Evolutionary conservation across 2,888 invertebrate genomes (phyloP).

Genomic region (Adela reaumurella): DNA sequence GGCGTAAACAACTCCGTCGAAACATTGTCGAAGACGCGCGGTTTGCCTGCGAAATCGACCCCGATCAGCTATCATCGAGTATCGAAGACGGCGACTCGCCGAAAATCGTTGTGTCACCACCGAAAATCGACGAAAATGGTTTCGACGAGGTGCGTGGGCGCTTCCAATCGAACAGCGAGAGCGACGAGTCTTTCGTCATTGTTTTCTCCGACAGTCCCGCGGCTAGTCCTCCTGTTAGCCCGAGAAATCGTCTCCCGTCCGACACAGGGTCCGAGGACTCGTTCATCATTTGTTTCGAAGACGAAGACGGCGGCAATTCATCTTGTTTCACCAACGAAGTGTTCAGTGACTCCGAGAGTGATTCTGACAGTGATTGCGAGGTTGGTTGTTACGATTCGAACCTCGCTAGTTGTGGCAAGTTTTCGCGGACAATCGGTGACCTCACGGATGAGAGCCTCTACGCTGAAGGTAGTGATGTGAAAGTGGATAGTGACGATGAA

Average conservation of each 20-base stretch:
- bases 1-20: conserved; percentile 19
- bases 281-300: conserved; percentile 50
- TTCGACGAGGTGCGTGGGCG: conserved; percentile 40
- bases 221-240: conserved; percentile 7
- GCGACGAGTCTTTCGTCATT: conserved; percentile 46
- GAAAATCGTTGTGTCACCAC: neutral
- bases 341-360: conserved; percentile 24
- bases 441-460: conserved; percentile 32
- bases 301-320: conserved; percentile 21
- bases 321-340: conserved; percentile 38
- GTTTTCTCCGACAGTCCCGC: conserved; percentile 32
- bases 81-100: conserved; percentile 24
- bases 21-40: conserved; percentile 25
- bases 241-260: conserved; percentile 23
- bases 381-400: conserved; percentile 4
- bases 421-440: conserved; percentile 36
- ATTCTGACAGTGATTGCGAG: conserved; percentile 16
- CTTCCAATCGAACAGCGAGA: conserved; percentile 30
- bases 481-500: conserved; percentile 4
- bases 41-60: conserved; percentile 26
- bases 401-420: neutral
- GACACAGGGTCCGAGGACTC: conserved; percentile 60
- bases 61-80: conserved; percentile 21
- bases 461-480: neutral
- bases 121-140: conserved; percentile 9